Evolutionary conservation across 35 echinoderm and acorn worm species (phyloP).

Genomic region (Strongylocentrotus purpuratus): DNA sequence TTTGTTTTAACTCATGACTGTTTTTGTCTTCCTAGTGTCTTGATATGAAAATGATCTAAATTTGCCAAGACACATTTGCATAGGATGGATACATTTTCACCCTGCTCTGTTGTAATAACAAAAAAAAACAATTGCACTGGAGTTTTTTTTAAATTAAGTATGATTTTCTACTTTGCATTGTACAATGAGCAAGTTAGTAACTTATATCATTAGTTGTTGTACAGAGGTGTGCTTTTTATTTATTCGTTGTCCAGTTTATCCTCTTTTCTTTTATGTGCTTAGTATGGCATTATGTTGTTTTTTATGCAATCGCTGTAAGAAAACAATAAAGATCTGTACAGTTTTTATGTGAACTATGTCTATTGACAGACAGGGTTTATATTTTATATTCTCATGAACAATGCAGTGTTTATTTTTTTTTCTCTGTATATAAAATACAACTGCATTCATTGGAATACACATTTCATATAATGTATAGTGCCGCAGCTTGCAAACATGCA

Average conservation of each 20-base stretch:
- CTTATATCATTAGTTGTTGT: not conserved
- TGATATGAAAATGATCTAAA: too few relatives aligned
- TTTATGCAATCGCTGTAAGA: not conserved
- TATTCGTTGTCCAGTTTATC: not conserved
- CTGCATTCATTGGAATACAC: not conserved
- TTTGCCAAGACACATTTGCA: too few relatives aligned
- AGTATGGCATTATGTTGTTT: not conserved
- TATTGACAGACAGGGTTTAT: not conserved
- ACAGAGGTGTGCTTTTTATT: not conserved
- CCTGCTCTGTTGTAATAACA: too few relatives aligned
- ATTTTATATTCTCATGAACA: not conserved
- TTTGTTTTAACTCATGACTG: not conserved
- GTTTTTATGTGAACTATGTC: not conserved
- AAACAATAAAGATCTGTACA: not conserved
- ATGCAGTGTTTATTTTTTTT: not conserved
- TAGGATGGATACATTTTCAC: too few relatives aligned
- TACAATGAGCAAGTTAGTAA: not conserved
- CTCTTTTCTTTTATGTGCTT: not conserved
- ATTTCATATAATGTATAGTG: not conserved
- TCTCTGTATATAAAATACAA: not conserved
- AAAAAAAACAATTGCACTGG: too few relatives aligned
- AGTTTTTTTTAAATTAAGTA: not conserved
- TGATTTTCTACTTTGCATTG: not conserved
- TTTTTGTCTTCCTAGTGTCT: not conserved
- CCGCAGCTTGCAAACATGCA: not conserved